Conservation (phyloP, 2,113 vertebrate species). For the Haemorhous mexicanus region DNA sequence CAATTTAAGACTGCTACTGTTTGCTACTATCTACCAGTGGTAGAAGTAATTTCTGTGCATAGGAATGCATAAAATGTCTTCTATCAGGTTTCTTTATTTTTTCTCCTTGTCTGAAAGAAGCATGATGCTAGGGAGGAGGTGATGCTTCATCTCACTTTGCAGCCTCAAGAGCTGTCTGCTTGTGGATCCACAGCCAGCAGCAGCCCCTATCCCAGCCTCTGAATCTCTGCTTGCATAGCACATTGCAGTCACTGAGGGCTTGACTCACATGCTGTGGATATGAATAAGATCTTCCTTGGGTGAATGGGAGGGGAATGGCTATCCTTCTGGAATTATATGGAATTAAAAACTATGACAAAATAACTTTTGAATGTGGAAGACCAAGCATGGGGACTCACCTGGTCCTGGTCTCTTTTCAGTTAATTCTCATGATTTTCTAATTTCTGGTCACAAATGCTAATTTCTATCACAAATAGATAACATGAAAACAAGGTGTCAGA, state of each 20-base stretch:
- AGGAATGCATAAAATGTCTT: neutral
- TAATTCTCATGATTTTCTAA: neutral
- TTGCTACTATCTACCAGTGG: neutral
- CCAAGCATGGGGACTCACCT: neutral
- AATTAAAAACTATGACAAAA: neutral
- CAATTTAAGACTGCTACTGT: neutral
- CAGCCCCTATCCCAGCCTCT: neutral
- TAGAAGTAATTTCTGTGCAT: neutral
- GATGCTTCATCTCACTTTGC: neutral
- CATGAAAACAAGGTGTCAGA: neutral
- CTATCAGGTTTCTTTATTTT: neutral
- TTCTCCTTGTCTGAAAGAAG: neutral
- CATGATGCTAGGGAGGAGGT: neutral
- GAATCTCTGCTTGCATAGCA: neutral
- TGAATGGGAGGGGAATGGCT: neutral
- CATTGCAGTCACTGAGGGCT: neutral
- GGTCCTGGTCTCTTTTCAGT: neutral
- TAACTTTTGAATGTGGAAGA: neutral
- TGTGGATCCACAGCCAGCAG: neutral
- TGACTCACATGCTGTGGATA: neutral
- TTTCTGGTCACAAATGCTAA: neutral
- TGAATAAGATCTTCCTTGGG: neutral
- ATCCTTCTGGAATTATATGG: neutral
- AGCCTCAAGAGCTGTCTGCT: neutral
- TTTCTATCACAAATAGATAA: neutral